Percentiles rank a stretch among this genome's conserved stretches.
These are phyloP conservation scores for Exephanes ischioxanthus DNA, from an alignment of 2,888 invertebrate species.

Conservation along the genomic window DNA sequence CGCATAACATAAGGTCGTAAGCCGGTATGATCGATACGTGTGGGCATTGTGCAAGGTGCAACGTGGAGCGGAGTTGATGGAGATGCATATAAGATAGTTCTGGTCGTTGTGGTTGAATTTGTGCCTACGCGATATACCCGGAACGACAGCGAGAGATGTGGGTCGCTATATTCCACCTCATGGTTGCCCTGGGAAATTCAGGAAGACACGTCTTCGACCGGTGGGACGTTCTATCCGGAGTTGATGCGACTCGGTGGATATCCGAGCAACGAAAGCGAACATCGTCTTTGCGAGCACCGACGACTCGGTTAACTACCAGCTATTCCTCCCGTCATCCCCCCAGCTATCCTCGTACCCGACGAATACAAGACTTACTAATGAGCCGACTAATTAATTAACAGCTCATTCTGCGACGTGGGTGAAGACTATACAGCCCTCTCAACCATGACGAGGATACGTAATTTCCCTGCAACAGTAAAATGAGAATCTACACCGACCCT, in stretches of 20 bases:
- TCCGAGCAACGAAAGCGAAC: conserved; percentile 13
- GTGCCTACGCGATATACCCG: conserved; percentile 5
- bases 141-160: conserved; percentile 18
- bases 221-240: conserved; percentile 53
- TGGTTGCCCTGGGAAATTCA: conserved; percentile 67
- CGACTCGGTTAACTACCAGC: background rate
- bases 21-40: conserved; percentile 25
- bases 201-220: conserved; percentile 42
- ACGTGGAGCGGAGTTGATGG: background rate
- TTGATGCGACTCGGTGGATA: conserved; percentile 8
- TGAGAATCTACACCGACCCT: conserved; percentile 9
- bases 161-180: conserved; percentile 23
- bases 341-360: background rate
- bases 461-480: conserved; percentile 15
- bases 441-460: background rate
- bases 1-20: conserved; percentile 1
- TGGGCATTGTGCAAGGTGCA: conserved; percentile 1
- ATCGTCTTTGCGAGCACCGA: conserved; percentile 10
- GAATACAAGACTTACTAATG: conserved; percentile 60
- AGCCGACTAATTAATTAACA: conserved; percentile 68
- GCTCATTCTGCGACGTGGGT: conserved; percentile 8
- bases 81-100: conserved; percentile 12
- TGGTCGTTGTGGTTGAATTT: background rate
- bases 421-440: background rate
- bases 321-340: conserved; percentile 5